Conservation (phyloP, 2,797 vertebrate species). For the Acanthurus leucopareius region DNA sequence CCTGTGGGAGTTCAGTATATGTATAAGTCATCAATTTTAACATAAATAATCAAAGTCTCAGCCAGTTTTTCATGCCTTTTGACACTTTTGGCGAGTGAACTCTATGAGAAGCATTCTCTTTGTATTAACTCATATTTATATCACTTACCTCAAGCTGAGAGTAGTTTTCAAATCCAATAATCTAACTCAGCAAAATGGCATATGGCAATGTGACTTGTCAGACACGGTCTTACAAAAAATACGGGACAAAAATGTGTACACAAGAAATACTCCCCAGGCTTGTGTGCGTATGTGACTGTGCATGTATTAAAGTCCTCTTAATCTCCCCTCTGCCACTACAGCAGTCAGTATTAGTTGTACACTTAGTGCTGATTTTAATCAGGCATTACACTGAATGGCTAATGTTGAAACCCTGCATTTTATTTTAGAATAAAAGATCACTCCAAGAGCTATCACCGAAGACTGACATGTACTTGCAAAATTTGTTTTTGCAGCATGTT, state of each 20-base stretch:
- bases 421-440: background rate
- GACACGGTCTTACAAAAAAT: constrained; percentile 22
- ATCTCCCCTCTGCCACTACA: constrained; percentile 54
- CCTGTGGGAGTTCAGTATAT: constrained; percentile 25
- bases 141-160: constrained; percentile 28
- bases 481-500: background rate
- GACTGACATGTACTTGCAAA: background rate
- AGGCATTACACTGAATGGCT: constrained; percentile 23
- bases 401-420: constrained; percentile 17
- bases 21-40: constrained; percentile 56
- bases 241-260: constrained; percentile 11
- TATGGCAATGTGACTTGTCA: constrained; percentile 15
- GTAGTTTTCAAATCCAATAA: constrained; percentile 10
- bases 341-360: constrained; percentile 27
- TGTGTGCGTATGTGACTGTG: constrained; percentile 30
- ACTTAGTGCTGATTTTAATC: constrained; percentile 36
- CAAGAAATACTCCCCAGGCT: constrained; percentile 18
- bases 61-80: constrained; percentile 18
- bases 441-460: background rate
- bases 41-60: constrained; percentile 32
- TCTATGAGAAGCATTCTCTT: constrained; percentile 20
- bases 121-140: constrained; percentile 37
- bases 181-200: constrained; percentile 39
- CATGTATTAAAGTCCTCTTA: constrained; percentile 43
- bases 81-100: background rate